These are phyloP conservation scores for Notiomystis cincta DNA, from an alignment of 2,113 vertebrate species.

Conservation along the genomic window DNA sequence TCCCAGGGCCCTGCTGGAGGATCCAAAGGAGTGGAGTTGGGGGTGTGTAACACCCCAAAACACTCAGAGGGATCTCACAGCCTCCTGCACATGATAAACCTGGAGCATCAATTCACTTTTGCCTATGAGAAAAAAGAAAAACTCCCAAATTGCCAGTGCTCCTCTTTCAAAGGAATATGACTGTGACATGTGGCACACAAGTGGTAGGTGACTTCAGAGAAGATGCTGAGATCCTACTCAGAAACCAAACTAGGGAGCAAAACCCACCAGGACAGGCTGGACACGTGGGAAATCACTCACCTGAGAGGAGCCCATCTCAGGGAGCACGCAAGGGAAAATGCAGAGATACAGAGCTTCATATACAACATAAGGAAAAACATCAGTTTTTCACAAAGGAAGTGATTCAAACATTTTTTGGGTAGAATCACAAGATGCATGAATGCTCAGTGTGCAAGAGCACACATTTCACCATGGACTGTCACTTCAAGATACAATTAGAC, in stretches of 20 bases:
- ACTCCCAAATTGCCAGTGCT: background rate
- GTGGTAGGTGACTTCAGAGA: background rate
- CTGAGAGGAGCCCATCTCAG: background rate
- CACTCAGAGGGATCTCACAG: background rate
- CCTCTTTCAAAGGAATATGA: background rate
- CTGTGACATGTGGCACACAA: background rate
- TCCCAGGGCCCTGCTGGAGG: background rate
- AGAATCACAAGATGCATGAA: background rate
- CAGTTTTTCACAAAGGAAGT: background rate
- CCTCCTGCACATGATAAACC: background rate
- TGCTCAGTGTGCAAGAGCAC: background rate
- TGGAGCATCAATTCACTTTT: background rate
- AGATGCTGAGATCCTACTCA: background rate
- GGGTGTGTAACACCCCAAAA: background rate
- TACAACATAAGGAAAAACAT: background rate
- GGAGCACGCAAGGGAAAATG: background rate
- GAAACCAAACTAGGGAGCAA: background rate
- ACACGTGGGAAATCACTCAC: background rate
- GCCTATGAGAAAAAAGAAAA: background rate
- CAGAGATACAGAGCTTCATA: background rate
- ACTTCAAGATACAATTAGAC: background rate
- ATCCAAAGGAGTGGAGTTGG: background rate
- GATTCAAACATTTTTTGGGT: background rate
- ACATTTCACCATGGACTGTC: background rate
- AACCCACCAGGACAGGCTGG: background rate